These are phyloP conservation scores for Plebejus melissa DNA, from an alignment of 2,888 invertebrate genomes.

Conservation along the genomic window DNA sequence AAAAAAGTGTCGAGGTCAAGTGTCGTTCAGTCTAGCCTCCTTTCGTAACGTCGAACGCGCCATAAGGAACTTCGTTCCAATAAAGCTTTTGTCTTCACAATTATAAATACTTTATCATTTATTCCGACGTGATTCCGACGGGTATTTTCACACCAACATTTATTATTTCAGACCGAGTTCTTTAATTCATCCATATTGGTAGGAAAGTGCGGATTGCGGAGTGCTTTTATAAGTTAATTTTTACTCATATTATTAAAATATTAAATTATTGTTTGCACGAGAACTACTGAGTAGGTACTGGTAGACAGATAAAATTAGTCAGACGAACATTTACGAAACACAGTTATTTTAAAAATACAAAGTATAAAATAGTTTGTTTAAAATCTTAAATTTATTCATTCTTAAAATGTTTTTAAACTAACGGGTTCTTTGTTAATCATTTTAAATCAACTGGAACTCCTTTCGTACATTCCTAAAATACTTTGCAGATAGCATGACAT, in stretches of 20 bases:
- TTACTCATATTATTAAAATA: too few relatives aligned
- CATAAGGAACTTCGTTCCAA: too few relatives aligned
- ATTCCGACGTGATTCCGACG: background rate
- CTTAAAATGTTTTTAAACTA: background rate
- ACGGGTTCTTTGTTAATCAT: background rate
- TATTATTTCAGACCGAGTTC: background rate
- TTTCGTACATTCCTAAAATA: slow-evolving; percentile 14
- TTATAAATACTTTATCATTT: background rate
- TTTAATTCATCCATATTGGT: background rate
- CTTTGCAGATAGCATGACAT: slow-evolving; percentile 1
- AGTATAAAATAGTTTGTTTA: background rate
- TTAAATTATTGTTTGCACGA: background rate
- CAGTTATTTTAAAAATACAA: too few relatives aligned
- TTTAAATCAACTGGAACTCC: background rate
- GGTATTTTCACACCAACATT: background rate
- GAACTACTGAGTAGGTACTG: too few relatives aligned
- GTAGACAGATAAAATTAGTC: background rate
- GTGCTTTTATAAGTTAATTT: background rate
- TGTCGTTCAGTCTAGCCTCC: too few relatives aligned
- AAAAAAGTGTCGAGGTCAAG: too few relatives aligned
- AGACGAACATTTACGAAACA: background rate
- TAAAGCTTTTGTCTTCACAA: slow-evolving; percentile 18
- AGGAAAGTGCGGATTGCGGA: background rate
- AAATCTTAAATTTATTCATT: background rate
- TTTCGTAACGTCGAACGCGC: too few relatives aligned